Evolutionary conservation across 1,140 invertebrate genomes (phyloP).

Genomic region (Anastatus disparis): DNA sequence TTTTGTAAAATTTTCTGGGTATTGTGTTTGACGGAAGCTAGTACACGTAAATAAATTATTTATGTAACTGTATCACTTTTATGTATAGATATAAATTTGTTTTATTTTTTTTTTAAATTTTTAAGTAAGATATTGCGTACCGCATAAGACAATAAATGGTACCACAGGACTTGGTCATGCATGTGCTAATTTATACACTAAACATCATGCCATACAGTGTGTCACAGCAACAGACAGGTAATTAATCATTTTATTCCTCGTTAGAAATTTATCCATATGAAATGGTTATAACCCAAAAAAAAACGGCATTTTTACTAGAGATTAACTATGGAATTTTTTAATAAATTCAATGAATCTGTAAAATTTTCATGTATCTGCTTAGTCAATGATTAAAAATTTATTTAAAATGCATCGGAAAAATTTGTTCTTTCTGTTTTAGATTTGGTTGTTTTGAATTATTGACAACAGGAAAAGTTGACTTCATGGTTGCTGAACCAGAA

Average conservation of each 20-base stretch:
- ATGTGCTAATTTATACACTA: neutral
- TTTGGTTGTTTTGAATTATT: conserved; percentile 81
- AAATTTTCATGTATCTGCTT: too few relatives aligned
- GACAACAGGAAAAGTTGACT: conserved; percentile 78
- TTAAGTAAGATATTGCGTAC: neutral
- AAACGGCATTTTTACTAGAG: too few relatives aligned
- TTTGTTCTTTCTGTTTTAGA: conserved; percentile 61
- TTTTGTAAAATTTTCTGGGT: too few relatives aligned
- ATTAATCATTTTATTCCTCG: too few relatives aligned
- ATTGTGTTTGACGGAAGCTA: too few relatives aligned
- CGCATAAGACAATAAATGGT: neutral
- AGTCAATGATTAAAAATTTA: neutral
- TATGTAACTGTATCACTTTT: too few relatives aligned
- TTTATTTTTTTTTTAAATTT: too few relatives aligned
- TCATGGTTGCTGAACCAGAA: conserved; percentile 83
- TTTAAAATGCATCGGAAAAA: conserved; percentile 5
- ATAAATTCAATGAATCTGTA: too few relatives aligned
- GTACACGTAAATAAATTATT: too few relatives aligned
- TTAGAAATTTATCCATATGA: neutral
- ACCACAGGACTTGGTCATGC: neutral
- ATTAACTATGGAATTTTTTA: too few relatives aligned
- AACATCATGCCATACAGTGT: conserved; percentile 70
- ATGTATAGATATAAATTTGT: too few relatives aligned
- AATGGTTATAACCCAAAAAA: too few relatives aligned
- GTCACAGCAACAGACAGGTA: conserved; percentile 75